phyloP scores from a whole-genome alignment of 1,140 invertebrate genomes.

The Neodiprion pinetum region DNA sequence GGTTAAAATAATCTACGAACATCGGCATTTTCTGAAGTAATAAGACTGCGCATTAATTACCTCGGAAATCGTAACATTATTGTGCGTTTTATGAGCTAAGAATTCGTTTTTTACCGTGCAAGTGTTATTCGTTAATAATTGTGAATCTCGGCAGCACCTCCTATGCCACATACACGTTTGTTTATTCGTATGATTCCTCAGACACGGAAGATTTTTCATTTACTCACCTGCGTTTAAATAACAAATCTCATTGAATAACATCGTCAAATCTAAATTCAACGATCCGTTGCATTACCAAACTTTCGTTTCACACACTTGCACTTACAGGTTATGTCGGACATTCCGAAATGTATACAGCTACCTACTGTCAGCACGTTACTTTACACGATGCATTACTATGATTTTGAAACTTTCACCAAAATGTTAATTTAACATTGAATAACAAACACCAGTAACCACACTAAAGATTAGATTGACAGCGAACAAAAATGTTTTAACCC shows the following conservation, averaged over 20 bases:
- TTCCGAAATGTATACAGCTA: background rate
- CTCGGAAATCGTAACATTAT: background rate
- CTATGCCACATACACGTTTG: constrained; percentile 4
- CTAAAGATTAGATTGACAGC: too few relatives aligned
- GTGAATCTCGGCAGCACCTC: constrained; percentile 1
- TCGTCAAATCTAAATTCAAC: background rate
- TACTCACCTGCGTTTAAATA: background rate
- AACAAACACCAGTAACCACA: background rate
- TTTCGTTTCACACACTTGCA: too few relatives aligned
- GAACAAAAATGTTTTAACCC: too few relatives aligned
- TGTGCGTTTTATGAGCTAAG: background rate
- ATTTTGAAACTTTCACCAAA: background rate
- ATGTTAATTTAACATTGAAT: background rate
- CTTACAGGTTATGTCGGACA: background rate
- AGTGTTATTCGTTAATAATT: background rate
- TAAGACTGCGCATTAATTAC: background rate
- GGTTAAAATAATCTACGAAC: background rate
- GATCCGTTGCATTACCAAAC: too few relatives aligned
- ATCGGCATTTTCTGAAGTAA: background rate
- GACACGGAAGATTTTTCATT: too few relatives aligned
- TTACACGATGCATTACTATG: background rate
- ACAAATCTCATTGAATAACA: background rate
- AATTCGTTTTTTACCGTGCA: background rate
- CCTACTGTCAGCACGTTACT: constrained; percentile 3
- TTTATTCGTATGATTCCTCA: background rate